Evolutionary conservation across 2,113 vertebrate species (phyloP), one percentile per base, ranked within the genome.

Genomic region (Leptobrachium ailaonicum): DNA sequence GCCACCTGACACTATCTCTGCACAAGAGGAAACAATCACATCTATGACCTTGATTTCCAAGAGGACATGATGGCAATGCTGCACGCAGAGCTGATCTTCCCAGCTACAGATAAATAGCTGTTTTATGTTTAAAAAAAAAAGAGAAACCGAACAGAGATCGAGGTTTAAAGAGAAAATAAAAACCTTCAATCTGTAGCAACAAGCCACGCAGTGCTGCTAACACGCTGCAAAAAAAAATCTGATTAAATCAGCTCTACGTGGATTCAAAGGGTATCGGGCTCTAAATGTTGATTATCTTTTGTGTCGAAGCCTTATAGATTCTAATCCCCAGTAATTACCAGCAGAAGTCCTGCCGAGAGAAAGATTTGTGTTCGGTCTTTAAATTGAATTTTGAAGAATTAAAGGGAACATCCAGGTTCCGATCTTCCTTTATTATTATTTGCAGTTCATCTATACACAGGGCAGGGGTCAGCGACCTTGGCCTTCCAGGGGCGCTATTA

Each of bases 1-100:
- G 11, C 6, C 68, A 62, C 43, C 76, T 79, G 67, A 79, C 67
- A 67, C 66, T 76, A 76, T 76, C 62, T 76, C 63, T 60, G 13
- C 41, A 7, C 75, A 77, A 63, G 54, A 50, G 47, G 44, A 71
- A 66, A 72, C 50, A 43, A 53, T 54, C 47, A 50, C 47, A 72
- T 66, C 6, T 66, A 66, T 64, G 45, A 73, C 77, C 69, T 79
- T 72, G 60, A 73, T 64, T 66, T 43, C 71, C 69, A 44, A 32
- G 60, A 79, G 47, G 70, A 79, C 68, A n/a, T 43, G 11, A 10
- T 45, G 20, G 56, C 56, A 62, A 10, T 40, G 56, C 68, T 50
- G 56, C 7, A 32, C 47, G n/a, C 66, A 5, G 11, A 45, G 66
- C 20, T 43, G 2, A 32, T 40, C 50, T 77, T 77, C 75, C 66